A percentile compares a stretch with the other conserved stretches of the same genome.
These are phyloP conservation scores for Austrolebias charrua DNA, from an alignment of 2,797 vertebrate species.

Conservation along the genomic window DNA sequence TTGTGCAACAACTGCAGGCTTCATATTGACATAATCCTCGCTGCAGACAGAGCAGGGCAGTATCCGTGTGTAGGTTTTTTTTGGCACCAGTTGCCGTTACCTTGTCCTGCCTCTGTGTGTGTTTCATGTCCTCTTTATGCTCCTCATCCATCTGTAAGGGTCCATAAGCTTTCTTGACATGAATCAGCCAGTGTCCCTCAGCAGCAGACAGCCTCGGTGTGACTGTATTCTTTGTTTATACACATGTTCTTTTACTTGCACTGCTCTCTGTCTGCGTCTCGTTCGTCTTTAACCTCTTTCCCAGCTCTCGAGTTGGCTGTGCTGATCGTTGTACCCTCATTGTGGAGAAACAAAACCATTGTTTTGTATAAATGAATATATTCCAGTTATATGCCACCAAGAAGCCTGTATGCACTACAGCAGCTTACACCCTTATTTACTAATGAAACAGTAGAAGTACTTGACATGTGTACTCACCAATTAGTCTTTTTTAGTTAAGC, in stretches of 20 bases:
- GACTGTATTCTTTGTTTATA: slow-evolving; percentile 32
- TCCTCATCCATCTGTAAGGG: slow-evolving; percentile 3
- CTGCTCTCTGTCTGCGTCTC: slow-evolving; percentile 10
- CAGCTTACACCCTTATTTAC: slow-evolving; percentile 7
- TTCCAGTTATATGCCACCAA: neutral
- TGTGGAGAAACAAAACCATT: neutral
- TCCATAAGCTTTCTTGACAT: slow-evolving; percentile 3
- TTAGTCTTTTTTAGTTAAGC: too few species aligned
- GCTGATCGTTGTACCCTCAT: neutral
- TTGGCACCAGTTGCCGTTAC: slow-evolving; percentile 32
- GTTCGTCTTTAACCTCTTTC: slow-evolving; percentile 1
- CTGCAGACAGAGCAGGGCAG: slow-evolving; percentile 41
- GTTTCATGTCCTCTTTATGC: too few species aligned
- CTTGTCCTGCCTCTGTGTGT: too few species aligned
- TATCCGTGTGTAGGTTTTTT: slow-evolving; percentile 35
- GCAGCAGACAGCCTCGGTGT: slow-evolving; percentile 9
- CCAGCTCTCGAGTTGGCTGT: neutral
- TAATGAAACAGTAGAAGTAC: neutral
- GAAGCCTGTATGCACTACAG: neutral
- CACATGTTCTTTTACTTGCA: slow-evolving; percentile 7
- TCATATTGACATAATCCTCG: slow-evolving; percentile 10
- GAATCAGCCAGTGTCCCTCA: slow-evolving; percentile 42
- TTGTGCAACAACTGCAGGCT: slow-evolving; percentile 3
- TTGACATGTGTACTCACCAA: neutral
- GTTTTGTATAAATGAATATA: neutral